Evolutionary conservation across 2,888 invertebrate species (phyloP), one percentile per base, ranked within the genome.

Genomic region (Pachymerium ferrugineum): DNA sequence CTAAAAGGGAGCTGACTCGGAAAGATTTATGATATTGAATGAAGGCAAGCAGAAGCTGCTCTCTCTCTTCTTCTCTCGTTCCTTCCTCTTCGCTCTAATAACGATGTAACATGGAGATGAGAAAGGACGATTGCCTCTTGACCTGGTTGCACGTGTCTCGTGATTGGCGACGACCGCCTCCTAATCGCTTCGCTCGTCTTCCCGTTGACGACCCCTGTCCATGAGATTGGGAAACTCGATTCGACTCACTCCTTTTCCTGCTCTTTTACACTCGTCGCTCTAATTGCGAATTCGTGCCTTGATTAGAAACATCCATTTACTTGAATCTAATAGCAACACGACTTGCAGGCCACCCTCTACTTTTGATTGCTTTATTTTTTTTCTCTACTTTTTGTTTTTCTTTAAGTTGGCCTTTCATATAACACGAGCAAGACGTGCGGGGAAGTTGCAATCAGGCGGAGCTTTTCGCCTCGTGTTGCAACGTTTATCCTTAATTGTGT

Each of bases 11-110:
- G 47, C 47, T 54, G 47, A 54, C 47, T 54, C 47, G 47, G 47
- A 54, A 54, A 54, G 47, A 54, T 54, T 54, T 54, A 54, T 54
- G 47, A 54, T 54, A 54, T 54, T 54, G 47, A 54, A 54, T 54
- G 47, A 54, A 54, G 19, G 47, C 47, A 54, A 54, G 47, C 47
- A 54, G 47, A 54, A 54, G 47, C 47, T 54, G 14, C 47, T 54
- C 47, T 19, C 22, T 16, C 16, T 16, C n/a, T 10, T 22, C 19
- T 54, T 22, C 1, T 54, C 6, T 54, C 47, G 47, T 47, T 19
- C 19, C 47, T 5, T 54, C n/a, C 47, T 54, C 47, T n/a, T 54
- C 47, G 16, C 47, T 54, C 47, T 54, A 54, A 54, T 54, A 54
- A 54, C 47, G 47, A 54, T 54, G 47, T 54, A 54, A 54, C 47